These are phyloP conservation scores for Agrochola lota DNA, from an alignment of 2,888 invertebrate species.

Conservation along the genomic window DNA sequence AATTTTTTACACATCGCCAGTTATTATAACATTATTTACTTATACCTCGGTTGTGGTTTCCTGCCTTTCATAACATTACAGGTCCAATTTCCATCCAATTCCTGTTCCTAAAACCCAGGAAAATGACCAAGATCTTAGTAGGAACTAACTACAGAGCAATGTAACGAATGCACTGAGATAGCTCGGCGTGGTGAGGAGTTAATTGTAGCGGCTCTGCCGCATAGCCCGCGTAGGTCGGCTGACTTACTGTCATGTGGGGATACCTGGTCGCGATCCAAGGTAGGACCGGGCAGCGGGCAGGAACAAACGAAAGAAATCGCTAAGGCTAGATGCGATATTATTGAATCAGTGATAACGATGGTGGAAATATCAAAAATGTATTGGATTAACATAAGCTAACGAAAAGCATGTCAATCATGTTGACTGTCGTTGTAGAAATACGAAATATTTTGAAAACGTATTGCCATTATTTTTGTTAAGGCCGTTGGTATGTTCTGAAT, in stretches of 20 bases:
- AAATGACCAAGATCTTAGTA: slow-evolving; percentile 21
- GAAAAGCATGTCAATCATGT: too few relatives aligned
- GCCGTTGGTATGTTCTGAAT: too few relatives aligned
- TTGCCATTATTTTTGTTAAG: too few relatives aligned
- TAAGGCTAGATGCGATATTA: too few relatives aligned
- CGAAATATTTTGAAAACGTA: too few relatives aligned
- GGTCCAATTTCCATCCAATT: neutral
- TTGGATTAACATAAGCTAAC: too few relatives aligned
- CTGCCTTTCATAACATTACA: neutral
- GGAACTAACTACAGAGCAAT: slow-evolving; percentile 52
- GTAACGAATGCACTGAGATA: slow-evolving; percentile 16
- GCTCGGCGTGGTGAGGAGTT: slow-evolving; percentile 42
- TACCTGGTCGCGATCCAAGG: slow-evolving; percentile 11
- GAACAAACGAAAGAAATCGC: neutral
- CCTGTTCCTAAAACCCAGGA: neutral
- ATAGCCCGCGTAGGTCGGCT: slow-evolving; percentile 21
- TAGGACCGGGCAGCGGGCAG: slow-evolving; percentile 22
- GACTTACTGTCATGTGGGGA: neutral
- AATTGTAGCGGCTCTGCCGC: slow-evolving; percentile 49
- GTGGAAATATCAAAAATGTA: too few relatives aligned
- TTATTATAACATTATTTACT: neutral
- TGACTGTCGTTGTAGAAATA: too few relatives aligned
- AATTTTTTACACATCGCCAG: too few relatives aligned
- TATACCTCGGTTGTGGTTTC: neutral
- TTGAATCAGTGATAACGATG: too few relatives aligned